These are phyloP conservation scores for Sitobion miscanthi DNA, from an alignment of 1,140 invertebrate genomes.

Conservation along the genomic window DNA sequence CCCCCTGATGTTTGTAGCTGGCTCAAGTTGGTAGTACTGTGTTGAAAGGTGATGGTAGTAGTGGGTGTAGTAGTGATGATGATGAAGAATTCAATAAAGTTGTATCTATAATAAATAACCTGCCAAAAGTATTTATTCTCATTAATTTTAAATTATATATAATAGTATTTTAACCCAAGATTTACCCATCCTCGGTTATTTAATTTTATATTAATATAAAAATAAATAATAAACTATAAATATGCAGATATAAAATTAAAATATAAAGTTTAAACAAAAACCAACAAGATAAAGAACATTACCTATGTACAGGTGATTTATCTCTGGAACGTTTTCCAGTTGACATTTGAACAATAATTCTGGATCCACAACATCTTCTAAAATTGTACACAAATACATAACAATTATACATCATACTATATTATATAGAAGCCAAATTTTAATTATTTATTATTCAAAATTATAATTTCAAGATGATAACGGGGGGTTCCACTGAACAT, in stretches of 20 bases:
- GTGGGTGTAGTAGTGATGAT: slow-evolving; percentile 43
- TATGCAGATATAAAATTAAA: neutral
- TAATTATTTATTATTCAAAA: neutral
- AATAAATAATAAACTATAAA: neutral
- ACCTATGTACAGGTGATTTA: slow-evolving; percentile 43
- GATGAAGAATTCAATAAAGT: slow-evolving; percentile 30
- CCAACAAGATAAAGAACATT: neutral
- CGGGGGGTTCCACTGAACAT: neutral
- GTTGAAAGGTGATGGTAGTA: slow-evolving; percentile 45
- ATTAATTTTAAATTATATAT: slow-evolving; percentile 45
- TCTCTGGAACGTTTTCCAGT: slow-evolving; percentile 56
- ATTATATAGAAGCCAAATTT: neutral
- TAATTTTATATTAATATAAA: neutral
- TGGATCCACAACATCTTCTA: slow-evolving; percentile 80
- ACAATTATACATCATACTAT: neutral
- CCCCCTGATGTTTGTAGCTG: slow-evolving; percentile 42
- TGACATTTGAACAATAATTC: slow-evolving; percentile 87
- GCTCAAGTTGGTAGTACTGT: slow-evolving; percentile 52
- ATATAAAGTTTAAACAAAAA: neutral
- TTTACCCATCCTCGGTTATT: neutral
- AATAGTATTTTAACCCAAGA: neutral
- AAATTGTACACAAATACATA: neutral
- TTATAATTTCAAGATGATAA: too few relatives aligned
- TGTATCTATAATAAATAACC: slow-evolving; percentile 54
- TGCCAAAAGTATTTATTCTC: slow-evolving; percentile 51